Evolutionary conservation across 2,888 invertebrate genomes (phyloP).

Genomic region (Rhagium mordax): DNA sequence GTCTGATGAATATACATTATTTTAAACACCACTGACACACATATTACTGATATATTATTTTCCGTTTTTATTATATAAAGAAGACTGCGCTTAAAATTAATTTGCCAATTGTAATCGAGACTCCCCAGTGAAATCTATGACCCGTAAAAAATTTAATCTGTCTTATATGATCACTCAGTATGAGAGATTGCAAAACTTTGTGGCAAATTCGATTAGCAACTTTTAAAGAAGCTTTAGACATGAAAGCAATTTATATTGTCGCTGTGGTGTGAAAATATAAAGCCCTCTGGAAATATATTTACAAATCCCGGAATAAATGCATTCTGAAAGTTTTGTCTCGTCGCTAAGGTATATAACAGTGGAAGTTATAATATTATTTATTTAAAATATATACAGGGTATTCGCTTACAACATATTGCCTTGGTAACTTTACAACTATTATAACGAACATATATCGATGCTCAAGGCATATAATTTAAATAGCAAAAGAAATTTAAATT

Average conservation of each 20-base stretch:
- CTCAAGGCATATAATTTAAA: no score
- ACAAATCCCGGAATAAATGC: slow-evolving; percentile 33
- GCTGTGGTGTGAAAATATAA: slow-evolving; percentile 34
- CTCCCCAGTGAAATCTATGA: neutral
- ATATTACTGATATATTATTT: neutral
- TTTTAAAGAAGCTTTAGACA: slow-evolving; percentile 35
- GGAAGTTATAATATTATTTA: neutral
- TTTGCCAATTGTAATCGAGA: neutral
- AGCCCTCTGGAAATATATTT: slow-evolving; percentile 32
- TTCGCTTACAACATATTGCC: no score
- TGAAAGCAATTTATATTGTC: slow-evolving; percentile 40
- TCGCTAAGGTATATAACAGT: neutral
- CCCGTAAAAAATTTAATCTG: slow-evolving; percentile 6
- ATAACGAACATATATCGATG: no score
- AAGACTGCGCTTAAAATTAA: neutral
- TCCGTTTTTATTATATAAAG: no score
- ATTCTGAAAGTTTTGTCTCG: slow-evolving; percentile 16
- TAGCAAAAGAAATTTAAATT: no score
- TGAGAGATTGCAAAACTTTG: slow-evolving; percentile 37
- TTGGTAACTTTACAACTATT: no score
- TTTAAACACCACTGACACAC: no score
- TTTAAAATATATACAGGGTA: neutral
- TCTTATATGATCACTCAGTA: slow-evolving; percentile 24
- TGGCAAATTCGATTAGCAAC: slow-evolving; percentile 37
- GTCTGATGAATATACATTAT: no score